Evolutionary conservation across 1,140 invertebrate species (phyloP).

Genomic region (Pachyrhynchus sulphureomaculatus): DNA sequence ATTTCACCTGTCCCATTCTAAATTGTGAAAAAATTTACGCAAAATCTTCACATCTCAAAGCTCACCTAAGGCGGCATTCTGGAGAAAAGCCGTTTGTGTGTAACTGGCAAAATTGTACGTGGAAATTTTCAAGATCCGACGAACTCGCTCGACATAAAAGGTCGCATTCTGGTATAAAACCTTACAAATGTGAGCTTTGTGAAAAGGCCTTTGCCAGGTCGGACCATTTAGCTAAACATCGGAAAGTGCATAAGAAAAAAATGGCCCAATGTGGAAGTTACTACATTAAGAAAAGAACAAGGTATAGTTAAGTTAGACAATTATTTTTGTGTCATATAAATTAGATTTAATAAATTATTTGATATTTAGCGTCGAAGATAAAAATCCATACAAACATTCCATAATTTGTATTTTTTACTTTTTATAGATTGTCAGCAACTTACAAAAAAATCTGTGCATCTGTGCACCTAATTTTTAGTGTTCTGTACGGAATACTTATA

Average conservation of each 20-base stretch:
- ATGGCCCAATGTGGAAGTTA: constrained; percentile 49
- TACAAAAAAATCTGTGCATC: too few relatives aligned
- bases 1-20: constrained; percentile 60
- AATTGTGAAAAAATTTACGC: constrained; percentile 77
- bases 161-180: constrained; percentile 82
- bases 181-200: constrained; percentile 82
- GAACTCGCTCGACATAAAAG: constrained; percentile 82
- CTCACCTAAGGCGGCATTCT: constrained; percentile 88
- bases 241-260: constrained; percentile 76
- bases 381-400: too few relatives aligned
- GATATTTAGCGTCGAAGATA: too few relatives aligned
- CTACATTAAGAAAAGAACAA: constrained; percentile 42
- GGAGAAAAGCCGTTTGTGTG: constrained; percentile 93
- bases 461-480: too few relatives aligned
- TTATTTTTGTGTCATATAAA: too few relatives aligned
- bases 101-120: constrained; percentile 88
- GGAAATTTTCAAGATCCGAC: constrained; percentile 93
- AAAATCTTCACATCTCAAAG: constrained; percentile 92
- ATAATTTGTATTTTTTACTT: too few relatives aligned
- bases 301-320: constrained; percentile 20
- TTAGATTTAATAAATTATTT: too few relatives aligned
- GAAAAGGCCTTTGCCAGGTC: constrained; percentile 84
- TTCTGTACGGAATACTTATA: too few relatives aligned
- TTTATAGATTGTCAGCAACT: too few relatives aligned
- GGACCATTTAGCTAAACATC: constrained; percentile 88